Evolutionary conservation across 2,113 vertebrate species (phyloP), one percentile per base, ranked within the genome.

Genomic region (Oreochromis spilurus): DNA sequence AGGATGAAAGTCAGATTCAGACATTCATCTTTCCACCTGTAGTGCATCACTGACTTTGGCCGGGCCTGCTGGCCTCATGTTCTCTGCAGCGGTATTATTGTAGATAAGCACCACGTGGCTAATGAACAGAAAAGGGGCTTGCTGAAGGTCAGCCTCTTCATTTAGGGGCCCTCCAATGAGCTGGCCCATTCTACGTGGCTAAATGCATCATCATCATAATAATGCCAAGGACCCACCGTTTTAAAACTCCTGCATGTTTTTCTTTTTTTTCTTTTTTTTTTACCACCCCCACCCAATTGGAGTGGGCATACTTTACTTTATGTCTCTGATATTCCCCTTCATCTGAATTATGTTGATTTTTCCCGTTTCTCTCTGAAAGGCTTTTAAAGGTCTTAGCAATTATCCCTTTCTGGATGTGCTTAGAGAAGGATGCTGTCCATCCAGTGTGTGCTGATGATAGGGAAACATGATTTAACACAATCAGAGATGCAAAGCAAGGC

Each of bases 81-180:
- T 88, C 92, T 94, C 94, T 84, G 87, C 85, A 86, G 89, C 88
- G 87, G 92, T 90, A 83, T 93, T 95, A 91, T 91, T 94, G 93
- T 81, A 87, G 95, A 94, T 95, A 95, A 96, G 95, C 92, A 92
- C 93, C 89, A 91, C 89, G 91, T 94, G 84, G 92, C 94, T 96
- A 96, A 97, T 96, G 95, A 97, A 96, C 92, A 94, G 94, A 94
- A 88, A 88, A 93, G 94, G 91, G 92, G 92, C 93, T 94, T 89
- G 91, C 93, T 95, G 95, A 97, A 97, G 96, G 96, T 96, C 95
- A 96, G 86, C 91, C 93, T 94, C 96, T 96, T 96, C 93, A 96
- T 96, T 96, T 95, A 96, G 93, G 91, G 93, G 84, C 93, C 86
- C 90, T 95, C 94, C 95, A 93, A 93, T 88, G 88, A 94, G 91